Conservation (phyloP, 2,888 invertebrate species). For the Hipparchia sbordonii region DNA sequence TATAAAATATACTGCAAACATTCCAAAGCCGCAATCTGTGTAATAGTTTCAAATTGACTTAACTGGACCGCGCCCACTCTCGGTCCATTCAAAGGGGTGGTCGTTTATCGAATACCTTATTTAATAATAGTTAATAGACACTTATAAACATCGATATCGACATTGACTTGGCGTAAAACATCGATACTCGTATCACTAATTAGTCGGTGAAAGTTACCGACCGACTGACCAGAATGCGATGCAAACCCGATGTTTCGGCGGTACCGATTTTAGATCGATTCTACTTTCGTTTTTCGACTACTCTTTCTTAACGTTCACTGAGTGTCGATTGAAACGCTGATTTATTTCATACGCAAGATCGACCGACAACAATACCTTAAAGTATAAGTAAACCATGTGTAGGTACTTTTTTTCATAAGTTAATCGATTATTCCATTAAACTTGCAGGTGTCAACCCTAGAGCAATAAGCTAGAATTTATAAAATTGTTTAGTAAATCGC, state of each 20-base stretch:
- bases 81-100: constrained; percentile 18
- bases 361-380: constrained; percentile 3
- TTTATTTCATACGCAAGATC: constrained; percentile 54
- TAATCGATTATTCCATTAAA: neutral
- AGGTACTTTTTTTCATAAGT: neutral
- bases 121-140: constrained; percentile 41
- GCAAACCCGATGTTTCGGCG: constrained; percentile 71
- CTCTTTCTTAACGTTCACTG: constrained; percentile 74
- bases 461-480: no score
- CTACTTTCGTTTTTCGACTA: constrained; percentile 82
- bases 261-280: constrained; percentile 78
- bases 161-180: constrained; percentile 62
- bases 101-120: constrained; percentile 31
- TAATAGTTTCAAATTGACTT: neutral
- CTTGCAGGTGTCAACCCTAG: neutral
- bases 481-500: no score
- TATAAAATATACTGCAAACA: neutral
- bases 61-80: constrained; percentile 18
- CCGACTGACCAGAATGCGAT: constrained; percentile 79
- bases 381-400: neutral
- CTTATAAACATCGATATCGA: constrained; percentile 67
- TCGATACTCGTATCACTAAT: constrained; percentile 74
- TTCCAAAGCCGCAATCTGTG: constrained; percentile 4
- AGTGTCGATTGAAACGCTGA: constrained; percentile 59
- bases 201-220: constrained; percentile 79